Conservation (phyloP, 2,113 vertebrate species). For the Beaufortia kweichowensis region DNA sequence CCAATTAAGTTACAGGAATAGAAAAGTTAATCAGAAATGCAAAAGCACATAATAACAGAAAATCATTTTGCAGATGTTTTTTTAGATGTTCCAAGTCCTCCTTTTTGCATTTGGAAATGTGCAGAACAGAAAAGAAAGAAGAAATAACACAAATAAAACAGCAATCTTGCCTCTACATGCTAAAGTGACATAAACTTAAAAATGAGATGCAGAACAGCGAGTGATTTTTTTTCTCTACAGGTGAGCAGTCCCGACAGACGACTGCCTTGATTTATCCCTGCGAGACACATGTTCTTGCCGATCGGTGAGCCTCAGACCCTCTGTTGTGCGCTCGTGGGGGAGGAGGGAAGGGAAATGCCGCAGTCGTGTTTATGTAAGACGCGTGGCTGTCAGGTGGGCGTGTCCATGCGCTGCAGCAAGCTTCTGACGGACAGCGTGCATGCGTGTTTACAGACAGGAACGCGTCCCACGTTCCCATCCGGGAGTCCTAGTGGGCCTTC, state of each 20-base stretch:
- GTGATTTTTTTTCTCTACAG: too few relatives aligned
- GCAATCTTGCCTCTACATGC: too few relatives aligned
- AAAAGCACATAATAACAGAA: too few relatives aligned
- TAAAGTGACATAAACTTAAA: not conserved
- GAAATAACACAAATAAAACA: too few relatives aligned
- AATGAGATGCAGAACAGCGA: too few relatives aligned
- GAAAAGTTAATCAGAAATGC: too few relatives aligned
- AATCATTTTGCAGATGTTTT: too few relatives aligned
- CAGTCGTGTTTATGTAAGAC: slow-evolving; percentile 15
- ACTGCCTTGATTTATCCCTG: not conserved
- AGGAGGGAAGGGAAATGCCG: not conserved
- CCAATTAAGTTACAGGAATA: too few relatives aligned
- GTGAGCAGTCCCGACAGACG: too few relatives aligned
- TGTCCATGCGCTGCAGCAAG: not conserved
- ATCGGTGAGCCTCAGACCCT: not conserved
- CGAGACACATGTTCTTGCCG: not conserved
- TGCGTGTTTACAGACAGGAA: slow-evolving; percentile 28
- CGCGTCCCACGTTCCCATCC: slow-evolving; percentile 1
- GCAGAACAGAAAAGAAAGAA: not conserved
- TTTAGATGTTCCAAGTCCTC: too few relatives aligned
- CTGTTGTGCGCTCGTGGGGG: not conserved
- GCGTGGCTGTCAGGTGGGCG: slow-evolving; percentile 1
- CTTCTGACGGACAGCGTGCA: not conserved
- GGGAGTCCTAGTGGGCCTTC: not conserved
- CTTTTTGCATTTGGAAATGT: not conserved